Base-by-base conservation (phyloP, 2,113 vertebrate genomes). In the Corythornis madagascariensis region DNA sequence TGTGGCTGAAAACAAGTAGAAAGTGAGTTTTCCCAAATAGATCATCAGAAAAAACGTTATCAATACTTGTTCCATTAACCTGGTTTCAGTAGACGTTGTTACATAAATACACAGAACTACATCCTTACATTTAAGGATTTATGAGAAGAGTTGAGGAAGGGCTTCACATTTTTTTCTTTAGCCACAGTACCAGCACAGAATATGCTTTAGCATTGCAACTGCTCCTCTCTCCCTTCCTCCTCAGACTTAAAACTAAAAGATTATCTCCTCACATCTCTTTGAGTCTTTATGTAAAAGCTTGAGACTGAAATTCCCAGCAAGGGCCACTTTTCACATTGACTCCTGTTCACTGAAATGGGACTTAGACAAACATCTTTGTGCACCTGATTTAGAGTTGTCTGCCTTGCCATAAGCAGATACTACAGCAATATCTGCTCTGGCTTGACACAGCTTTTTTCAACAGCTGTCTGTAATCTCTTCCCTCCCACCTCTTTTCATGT, bases 1-100 rank as follows among this genome's bases (percentile, higher is more conserved):
- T 78, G 89, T 64, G 93, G 93, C 97, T 97, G 94, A 80, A 98
- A 97, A 86, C 56, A 96, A 97, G 93, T 42, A 94, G 79, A 95
- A 95, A 86, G 86, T 96, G 94, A 97, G 91, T 93, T 96, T 94
- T 86, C 88, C 94, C 89, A 96, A 92, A 72, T 7, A 90, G 55
- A 60, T 47, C 14, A 74, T 88, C 92, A 86, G 56, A 70, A 57
- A 81, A 81, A 86, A 57, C 56, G 48, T 85, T 33, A 65, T 43
- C 48, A 31, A 21, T 6, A 14, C 14, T 50, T 38, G 66, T 72
- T 74, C 88, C 65, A 66, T 90, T 91, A 45, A 43, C 19, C 13
- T 50, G 13, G 4, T 73, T 89, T 70, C 24, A 10, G 0, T 64
- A 40, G 13, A 53, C 56, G 25, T 47, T 69, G 63, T 56, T 57